Base-by-base conservation (phyloP, 1,140 invertebrate genomes). In the Euwallacea similis region DNA sequence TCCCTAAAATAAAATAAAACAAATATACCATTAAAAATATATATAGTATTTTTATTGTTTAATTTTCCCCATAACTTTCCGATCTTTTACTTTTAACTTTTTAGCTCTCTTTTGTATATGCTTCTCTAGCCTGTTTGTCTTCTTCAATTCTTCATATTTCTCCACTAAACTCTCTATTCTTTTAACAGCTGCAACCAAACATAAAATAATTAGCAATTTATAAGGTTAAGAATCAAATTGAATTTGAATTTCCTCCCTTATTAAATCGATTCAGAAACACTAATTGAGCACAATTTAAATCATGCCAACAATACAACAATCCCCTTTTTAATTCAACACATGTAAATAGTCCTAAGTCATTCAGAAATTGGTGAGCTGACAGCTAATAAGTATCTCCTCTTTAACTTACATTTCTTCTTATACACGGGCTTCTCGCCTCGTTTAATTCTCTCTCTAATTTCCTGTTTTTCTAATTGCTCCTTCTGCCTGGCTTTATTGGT, bases 391-490 rank as follows among this genome's bases (percentile, higher is more conserved):
- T 33, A 33, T 33, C 1, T 33, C 1, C 21, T 33, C 1, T 33
- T 33, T 33, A 71, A 69, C 85, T 88, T 87, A 95, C 93, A 91
- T 88, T 94, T 95, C 78, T 90, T 94, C 65, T 90, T 86, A 76
- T 88, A 93, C 42, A 84, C 82, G 41, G 91, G 91, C 65, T 88
- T 89, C 69, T 89, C 83, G 41, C 84, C 83, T 42, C 84, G 79
- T 41, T 84, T 81, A 55, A 86, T 78, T 66, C 88, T 80, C 41
- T 84, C 82, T 72, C 87, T 83, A 41, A 84, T 79, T 62, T 86
- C 86, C 64, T 82, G 86, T 62, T 84, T 86, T 65, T 87, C 86
- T 61, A 86, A 86, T 63, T 85, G 80, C 71, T 87, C 86, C 73
- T 91, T 86, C 79, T 91, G 87, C 79, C 93, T 90, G 75, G 91